Percentiles rank a stretch among this genome's conserved stretches.
Evolutionary conservation across 2,113 vertebrate genomes (phyloP).

Genomic region (Ailuropoda melanoleuca): DNA sequence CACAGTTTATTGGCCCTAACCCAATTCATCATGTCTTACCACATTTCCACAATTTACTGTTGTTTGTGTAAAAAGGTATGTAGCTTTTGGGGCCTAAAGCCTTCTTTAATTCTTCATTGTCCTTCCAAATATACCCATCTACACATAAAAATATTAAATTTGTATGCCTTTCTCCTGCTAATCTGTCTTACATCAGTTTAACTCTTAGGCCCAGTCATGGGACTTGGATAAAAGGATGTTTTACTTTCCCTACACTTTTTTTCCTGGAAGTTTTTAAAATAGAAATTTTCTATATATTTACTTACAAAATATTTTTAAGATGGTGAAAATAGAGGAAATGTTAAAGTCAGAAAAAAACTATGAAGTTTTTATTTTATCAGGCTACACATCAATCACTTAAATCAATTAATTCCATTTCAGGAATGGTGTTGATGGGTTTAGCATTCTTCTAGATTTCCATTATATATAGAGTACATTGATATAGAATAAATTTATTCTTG

Average conservation of each 20-base stretch:
- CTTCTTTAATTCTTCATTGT: background rate
- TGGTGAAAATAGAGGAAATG: background rate
- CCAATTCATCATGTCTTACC: background rate
- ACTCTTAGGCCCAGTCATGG: background rate
- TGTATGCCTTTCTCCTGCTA: background rate
- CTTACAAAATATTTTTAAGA: background rate
- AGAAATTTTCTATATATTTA: background rate
- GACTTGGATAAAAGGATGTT: background rate
- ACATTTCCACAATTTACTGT: background rate
- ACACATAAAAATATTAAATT: background rate
- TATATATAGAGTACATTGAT: background rate
- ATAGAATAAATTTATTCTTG: background rate
- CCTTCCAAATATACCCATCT: background rate
- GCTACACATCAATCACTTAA: background rate
- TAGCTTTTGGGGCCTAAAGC: background rate
- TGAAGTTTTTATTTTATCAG: background rate
- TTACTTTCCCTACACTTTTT: background rate
- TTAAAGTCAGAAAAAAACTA: background rate
- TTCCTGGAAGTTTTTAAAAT: background rate
- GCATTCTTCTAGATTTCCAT: background rate
- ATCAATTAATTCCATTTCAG: background rate
- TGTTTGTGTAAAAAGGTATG: background rate
- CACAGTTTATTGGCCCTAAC: background rate
- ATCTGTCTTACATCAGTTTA: background rate
- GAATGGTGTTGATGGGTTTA: background rate